A percentile compares a stretch with the other conserved stretches of the same genome.
Conservation (phyloP, 1,140 invertebrate genomes). For the Trinorchestia longiramus region DNA sequence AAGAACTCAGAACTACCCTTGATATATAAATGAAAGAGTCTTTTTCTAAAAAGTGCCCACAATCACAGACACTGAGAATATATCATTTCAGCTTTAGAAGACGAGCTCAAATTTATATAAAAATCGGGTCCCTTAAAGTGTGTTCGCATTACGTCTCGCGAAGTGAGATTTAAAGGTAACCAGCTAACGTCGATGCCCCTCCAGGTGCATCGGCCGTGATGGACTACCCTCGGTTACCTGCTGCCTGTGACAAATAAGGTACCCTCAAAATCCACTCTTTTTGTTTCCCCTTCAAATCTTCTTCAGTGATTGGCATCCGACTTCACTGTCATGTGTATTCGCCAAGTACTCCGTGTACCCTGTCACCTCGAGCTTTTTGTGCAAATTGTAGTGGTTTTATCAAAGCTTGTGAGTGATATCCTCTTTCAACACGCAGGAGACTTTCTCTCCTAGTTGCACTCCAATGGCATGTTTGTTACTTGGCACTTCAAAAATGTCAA, state of each 20-base stretch:
- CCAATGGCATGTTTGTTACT: neutral
- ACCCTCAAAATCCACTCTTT: neutral
- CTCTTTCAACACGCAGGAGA: neutral
- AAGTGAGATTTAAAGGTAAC: constrained; percentile 1
- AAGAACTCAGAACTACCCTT: neutral
- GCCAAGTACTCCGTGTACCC: neutral
- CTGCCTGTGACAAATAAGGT: neutral
- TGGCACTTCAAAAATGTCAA: neutral
- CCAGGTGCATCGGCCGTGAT: neutral
- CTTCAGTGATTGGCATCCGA: neutral
- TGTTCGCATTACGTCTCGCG: neutral
- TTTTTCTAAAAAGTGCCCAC: neutral
- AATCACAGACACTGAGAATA: neutral
- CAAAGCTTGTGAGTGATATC: neutral
- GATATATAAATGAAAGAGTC: neutral
- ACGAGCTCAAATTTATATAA: neutral
- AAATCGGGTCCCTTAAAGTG: neutral
- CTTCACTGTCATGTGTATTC: neutral
- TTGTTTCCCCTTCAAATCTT: neutral
- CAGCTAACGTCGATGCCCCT: neutral
- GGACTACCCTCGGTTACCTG: neutral
- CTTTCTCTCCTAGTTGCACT: neutral
- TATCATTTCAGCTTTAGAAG: neutral
- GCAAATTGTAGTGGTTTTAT: neutral
- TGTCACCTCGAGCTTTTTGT: neutral